Evolutionary conservation across 2,113 vertebrate species (phyloP).

Genomic region (Plecotus auritus): DNA sequence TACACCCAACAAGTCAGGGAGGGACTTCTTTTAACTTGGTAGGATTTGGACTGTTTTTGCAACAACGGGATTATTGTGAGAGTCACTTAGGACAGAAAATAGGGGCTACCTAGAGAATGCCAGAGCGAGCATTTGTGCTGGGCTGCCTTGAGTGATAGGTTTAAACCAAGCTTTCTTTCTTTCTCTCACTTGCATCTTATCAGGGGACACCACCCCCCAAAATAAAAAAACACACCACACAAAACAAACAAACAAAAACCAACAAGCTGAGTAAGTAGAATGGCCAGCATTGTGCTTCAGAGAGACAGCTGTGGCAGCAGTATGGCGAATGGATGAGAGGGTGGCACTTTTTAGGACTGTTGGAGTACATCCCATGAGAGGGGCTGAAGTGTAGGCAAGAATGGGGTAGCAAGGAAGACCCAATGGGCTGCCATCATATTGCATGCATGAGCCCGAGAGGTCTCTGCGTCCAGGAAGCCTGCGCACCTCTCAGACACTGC

Average conservation of each 20-base stretch:
- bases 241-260: too few species aligned
- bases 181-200: not conserved
- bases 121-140: not conserved
- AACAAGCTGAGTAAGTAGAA: too few species aligned
- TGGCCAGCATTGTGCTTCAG: not conserved
- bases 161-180: not conserved
- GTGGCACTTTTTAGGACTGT: not conserved
- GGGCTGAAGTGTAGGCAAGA: not conserved
- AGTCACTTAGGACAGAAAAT: not conserved
- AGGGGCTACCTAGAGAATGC: not conserved
- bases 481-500: not conserved
- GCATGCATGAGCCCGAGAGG: not conserved
- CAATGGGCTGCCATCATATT: too few species aligned
- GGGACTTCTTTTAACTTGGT: not conserved
- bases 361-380: not conserved
- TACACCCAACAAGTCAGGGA: not conserved
- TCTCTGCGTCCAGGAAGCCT: not conserved
- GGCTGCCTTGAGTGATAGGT: not conserved
- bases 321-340: not conserved
- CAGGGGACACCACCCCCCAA: not conserved
- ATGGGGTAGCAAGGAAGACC: not conserved
- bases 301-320: not conserved
- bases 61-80: not conserved
- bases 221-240: too few species aligned
- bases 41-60: not conserved